Conservation (phyloP, 2,888 invertebrate genomes). For the Dione juno region DNA sequence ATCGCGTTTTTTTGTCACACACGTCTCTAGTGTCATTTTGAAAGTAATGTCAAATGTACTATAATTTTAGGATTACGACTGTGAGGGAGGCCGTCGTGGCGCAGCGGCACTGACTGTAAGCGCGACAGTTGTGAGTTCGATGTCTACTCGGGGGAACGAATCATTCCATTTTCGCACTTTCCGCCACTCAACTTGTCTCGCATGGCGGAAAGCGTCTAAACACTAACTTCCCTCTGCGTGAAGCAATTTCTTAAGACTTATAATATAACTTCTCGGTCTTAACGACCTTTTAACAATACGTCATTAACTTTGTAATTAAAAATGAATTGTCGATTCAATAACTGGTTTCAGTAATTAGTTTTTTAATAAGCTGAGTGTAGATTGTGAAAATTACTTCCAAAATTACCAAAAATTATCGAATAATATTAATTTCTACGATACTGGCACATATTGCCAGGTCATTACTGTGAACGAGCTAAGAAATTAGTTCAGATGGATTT, state of each 20-base stretch:
- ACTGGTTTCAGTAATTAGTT: neutral
- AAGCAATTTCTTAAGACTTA: no score
- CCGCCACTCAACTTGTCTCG: no score
- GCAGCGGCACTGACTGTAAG: no score
- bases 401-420: neutral
- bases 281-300: neutral
- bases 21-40: neutral
- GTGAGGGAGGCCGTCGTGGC: neutral
- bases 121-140: no score
- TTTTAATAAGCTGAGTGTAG: neutral
- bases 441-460: neutral
- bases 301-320: constrained; percentile 1
- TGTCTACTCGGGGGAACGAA: no score
- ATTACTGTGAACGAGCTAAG: neutral
- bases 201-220: no score
- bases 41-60: neutral
- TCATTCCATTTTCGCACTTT: no score
- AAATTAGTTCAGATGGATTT: neutral
- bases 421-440: neutral
- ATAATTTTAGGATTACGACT: neutral
- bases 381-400: neutral
- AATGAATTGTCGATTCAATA: neutral
- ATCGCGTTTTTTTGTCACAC: neutral
- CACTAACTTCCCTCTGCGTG: no score
- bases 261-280: no score